Conservation (phyloP, 2,888 invertebrate genomes). For the Sericinus montela region DNA sequence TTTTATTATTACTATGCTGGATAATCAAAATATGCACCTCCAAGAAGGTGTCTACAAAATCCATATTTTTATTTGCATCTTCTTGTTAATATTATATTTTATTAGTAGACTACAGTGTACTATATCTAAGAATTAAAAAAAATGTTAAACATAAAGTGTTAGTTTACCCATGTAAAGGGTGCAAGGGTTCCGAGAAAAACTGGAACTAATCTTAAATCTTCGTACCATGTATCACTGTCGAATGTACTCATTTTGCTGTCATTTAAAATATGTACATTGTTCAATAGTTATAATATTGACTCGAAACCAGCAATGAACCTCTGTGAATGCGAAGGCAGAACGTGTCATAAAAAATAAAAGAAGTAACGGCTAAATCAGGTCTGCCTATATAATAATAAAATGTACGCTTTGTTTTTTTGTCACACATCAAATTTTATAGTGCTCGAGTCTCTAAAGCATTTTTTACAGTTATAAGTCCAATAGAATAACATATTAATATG, state of each 20-base stretch:
- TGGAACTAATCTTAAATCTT: neutral
- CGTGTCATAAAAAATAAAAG: neutral
- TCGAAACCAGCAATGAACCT: neutral
- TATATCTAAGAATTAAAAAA: too few relatives aligned
- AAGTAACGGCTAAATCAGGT: constrained; percentile 7
- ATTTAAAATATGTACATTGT: constrained; percentile 1
- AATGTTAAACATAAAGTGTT: too few relatives aligned
- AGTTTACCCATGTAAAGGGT: too few relatives aligned
- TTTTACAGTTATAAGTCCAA: too few relatives aligned
- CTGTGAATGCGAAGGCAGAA: neutral
- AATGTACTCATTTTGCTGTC: constrained; percentile 2
- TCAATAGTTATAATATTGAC: neutral
- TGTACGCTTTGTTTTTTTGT: constrained; percentile 6
- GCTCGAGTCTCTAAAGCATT: too few relatives aligned
- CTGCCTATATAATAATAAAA: constrained; percentile 5
- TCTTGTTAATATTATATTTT: too few relatives aligned
- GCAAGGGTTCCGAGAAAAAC: neutral
- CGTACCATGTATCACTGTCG: constrained; percentile 4
- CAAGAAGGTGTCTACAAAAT: too few relatives aligned
- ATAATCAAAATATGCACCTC: too few relatives aligned
- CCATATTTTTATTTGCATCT: too few relatives aligned
- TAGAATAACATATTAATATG: too few relatives aligned
- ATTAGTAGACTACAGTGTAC: too few relatives aligned
- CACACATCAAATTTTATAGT: neutral
- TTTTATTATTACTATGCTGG: too few relatives aligned